Evolutionary conservation across 2,797 vertebrate species (phyloP).

Genomic region (Telmatherina bonti): DNA sequence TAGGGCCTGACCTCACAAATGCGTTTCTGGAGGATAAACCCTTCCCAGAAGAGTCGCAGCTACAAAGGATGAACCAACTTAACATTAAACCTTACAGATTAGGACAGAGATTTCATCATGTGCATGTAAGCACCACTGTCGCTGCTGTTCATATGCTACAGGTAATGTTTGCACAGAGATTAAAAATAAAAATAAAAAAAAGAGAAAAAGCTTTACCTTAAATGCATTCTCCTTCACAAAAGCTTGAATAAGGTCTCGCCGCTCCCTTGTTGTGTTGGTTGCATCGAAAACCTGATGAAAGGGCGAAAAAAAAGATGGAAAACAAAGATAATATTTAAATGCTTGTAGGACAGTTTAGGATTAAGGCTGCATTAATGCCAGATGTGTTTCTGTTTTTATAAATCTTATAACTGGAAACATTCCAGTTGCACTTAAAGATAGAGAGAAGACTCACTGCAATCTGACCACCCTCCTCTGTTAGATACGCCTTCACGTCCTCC

Average conservation of each 20-base stretch:
- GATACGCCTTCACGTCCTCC: slow-evolving; percentile 91
- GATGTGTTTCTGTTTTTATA: slow-evolving; percentile 19
- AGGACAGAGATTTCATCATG: too few species aligned
- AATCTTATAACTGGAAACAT: slow-evolving; percentile 25
- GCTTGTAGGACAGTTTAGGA: slow-evolving; percentile 28
- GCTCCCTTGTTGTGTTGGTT: slow-evolving; percentile 96
- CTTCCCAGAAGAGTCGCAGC: too few species aligned
- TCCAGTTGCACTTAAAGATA: slow-evolving; percentile 1
- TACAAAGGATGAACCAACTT: too few species aligned
- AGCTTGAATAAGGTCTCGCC: slow-evolving; percentile 91
- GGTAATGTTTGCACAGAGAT: too few species aligned
- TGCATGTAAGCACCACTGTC: too few species aligned
- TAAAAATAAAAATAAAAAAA: too few species aligned
- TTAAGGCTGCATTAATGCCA: slow-evolving; percentile 10
- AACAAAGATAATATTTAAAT: neutral
- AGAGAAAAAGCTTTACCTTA: slow-evolving; percentile 83
- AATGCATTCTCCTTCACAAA: slow-evolving; percentile 93
- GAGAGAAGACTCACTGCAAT: slow-evolving; percentile 87
- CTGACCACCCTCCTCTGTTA: slow-evolving; percentile 91
- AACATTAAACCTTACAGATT: too few species aligned
- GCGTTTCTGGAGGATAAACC: too few species aligned
- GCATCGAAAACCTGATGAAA: slow-evolving; percentile 93
- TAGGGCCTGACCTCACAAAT: too few species aligned
- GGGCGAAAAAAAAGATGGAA: neutral
- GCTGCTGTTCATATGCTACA: too few species aligned